Conservation (phyloP, 1,140 invertebrate genomes). For the Neuroterus valhalla region DNA sequence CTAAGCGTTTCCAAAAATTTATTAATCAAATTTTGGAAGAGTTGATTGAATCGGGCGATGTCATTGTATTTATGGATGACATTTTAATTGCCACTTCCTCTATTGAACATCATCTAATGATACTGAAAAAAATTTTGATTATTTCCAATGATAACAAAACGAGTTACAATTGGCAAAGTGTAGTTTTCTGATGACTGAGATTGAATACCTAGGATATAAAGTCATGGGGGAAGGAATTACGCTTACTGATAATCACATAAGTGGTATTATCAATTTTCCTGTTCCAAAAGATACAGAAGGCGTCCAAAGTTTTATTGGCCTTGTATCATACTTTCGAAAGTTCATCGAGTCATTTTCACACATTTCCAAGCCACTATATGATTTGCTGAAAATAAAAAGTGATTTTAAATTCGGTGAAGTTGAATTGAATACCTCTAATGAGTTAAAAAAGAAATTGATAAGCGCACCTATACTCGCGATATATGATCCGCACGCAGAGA, state of each 20-base stretch:
- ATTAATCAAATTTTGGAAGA: constrained; percentile 53
- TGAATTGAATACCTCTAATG: constrained; percentile 34
- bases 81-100: constrained; percentile 45
- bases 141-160: constrained; percentile 32
- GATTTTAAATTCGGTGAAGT: constrained; percentile 24
- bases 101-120: constrained; percentile 38
- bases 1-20: constrained; percentile 46
- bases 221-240: background rate
- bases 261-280: constrained; percentile 37
- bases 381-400: background rate
- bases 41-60: constrained; percentile 33
- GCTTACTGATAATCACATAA: constrained; percentile 34
- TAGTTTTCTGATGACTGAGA: background rate
- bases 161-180: constrained; percentile 41
- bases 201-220: background rate
- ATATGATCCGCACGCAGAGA: constrained; percentile 50
- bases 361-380: constrained; percentile 42
- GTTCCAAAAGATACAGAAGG: constrained; percentile 28
- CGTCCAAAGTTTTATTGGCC: constrained; percentile 42
- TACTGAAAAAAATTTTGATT: constrained; percentile 39
- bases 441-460: constrained; percentile 34
- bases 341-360: constrained; percentile 15
- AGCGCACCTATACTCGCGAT: constrained; percentile 41
- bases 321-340: constrained; percentile 32
- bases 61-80: constrained; percentile 52